Conservation (phyloP, 2,888 invertebrate genomes). For the Agrilus mali region DNA sequence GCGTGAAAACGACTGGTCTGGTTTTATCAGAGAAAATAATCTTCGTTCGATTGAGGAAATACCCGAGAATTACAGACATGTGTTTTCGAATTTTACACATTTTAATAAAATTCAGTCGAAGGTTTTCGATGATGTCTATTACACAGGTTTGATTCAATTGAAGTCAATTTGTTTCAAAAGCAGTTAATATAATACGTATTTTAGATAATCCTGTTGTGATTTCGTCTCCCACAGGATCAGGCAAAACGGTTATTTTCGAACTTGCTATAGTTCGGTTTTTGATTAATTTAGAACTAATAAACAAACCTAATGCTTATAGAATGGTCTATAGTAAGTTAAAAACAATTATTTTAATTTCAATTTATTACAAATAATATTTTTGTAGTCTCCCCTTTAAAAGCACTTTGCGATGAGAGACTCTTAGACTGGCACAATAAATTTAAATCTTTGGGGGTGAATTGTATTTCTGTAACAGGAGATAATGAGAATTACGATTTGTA, state of each 20-base stretch:
- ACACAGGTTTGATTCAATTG: conserved; percentile 39
- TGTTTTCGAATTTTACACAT: conserved; percentile 44
- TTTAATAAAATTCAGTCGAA: conserved; percentile 65
- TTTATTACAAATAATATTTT: conserved; percentile 4
- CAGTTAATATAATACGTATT: conserved; percentile 12
- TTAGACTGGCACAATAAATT: conserved; percentile 64
- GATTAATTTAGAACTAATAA: conserved; percentile 37
- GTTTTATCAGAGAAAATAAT: neutral
- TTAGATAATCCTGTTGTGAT: conserved; percentile 58
- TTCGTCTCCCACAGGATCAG: conserved; percentile 72
- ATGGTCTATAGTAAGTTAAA: conserved; percentile 56
- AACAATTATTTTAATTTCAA: conserved; percentile 2
- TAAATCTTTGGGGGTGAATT: conserved; percentile 44
- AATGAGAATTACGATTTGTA: conserved; percentile 50
- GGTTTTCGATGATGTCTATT: conserved; percentile 53
- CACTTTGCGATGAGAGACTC: conserved; percentile 58
- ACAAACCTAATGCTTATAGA: conserved; percentile 41
- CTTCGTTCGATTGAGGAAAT: conserved; percentile 19
- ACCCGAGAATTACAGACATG: conserved; percentile 22
- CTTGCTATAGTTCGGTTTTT: conserved; percentile 59
- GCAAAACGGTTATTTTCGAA: conserved; percentile 75
- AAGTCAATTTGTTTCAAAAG: conserved; percentile 3
- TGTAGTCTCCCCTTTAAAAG: conserved; percentile 70
- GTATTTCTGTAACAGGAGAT: conserved; percentile 66
- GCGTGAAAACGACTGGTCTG: too few species aligned